Evolutionary conservation across 1,140 invertebrate species (phyloP), one percentile per base, ranked within the genome.

Genomic region (Teleogryllus occipitalis): DNA sequence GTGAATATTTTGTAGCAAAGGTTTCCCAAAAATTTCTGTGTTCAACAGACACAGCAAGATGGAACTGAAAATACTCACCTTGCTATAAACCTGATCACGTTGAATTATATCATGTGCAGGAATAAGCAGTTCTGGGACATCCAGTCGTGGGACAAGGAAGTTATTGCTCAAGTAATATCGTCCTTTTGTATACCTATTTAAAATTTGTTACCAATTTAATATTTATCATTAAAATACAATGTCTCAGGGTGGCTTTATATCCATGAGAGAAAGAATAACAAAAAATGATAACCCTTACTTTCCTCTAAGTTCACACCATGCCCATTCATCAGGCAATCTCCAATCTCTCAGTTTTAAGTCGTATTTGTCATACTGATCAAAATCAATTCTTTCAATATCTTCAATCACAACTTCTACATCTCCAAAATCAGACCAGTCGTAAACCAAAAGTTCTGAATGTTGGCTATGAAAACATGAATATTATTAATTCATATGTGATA

Each of bases 371-470:
- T 87, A 91, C 79, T 85, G 82, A 21, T 93, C 90, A 83, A 95
- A 93, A 85, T 94, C 88, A n/a, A 97, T 87, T 76, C 90, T 85
- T 85, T 97, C 95, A 78, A 97, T 93, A 87, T 97, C 95, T 84
- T 96, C 94, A 2, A 96, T 88, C 7, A 98, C 90, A 48, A 92
- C 89, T 85, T 95, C 93, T n/a, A 91, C 87, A 81, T 96, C 93
- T 76, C 93, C 94, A 79, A 89, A 91, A 49, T 92, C 89, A 8
- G 89, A 89, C 95, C 96, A 98, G 85, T 98, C 95, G 83, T 97
- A 97, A 15, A 95, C 89, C 12, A 97, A 86, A 46, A 97, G 84
- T 84, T 96, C 93, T 8, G 93, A 88, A 84, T 95, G 91, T 7
- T 84, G 85, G 10, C 90, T 88, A 82, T 72, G 84, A 84, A 74